A percentile compares a stretch with the other conserved stretches of the same genome.
Conservation (phyloP, 2,888 invertebrate species). For the Cerastis leucographa region DNA sequence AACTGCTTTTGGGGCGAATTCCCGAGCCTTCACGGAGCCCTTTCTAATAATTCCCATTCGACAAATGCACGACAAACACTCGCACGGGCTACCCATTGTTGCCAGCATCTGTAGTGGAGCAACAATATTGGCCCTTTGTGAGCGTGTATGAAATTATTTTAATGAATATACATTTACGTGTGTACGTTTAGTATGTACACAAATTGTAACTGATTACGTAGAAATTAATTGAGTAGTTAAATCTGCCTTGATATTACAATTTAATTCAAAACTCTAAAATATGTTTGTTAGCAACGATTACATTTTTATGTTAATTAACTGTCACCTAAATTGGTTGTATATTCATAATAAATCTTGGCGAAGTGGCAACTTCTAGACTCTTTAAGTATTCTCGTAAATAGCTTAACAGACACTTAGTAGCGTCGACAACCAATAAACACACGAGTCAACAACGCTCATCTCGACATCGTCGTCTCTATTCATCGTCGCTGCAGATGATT, state of each 20-base stretch:
- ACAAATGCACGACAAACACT: slow-evolving; percentile 90
- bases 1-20: slow-evolving; percentile 91
- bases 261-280: slow-evolving; percentile 40
- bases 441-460: slow-evolving; percentile 88
- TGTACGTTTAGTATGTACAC: slow-evolving; percentile 51
- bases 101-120: slow-evolving; percentile 85
- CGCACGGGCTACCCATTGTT: slow-evolving; percentile 89
- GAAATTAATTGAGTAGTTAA: slow-evolving; percentile 51
- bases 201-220: slow-evolving; percentile 61
- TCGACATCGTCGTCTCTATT: slow-evolving; percentile 84
- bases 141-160: slow-evolving; percentile 81
- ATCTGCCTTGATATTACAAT: slow-evolving; percentile 38
- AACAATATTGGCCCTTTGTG: slow-evolving; percentile 86
- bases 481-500: slow-evolving; percentile 88
- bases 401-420: slow-evolving; percentile 87
- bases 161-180: slow-evolving; percentile 74
- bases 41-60: slow-evolving; percentile 90
- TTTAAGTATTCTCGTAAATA: slow-evolving; percentile 84
- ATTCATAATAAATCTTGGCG: slow-evolving; percentile 65
- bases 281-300: background rate
- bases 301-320: slow-evolving; percentile 21
- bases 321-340: slow-evolving; percentile 41
- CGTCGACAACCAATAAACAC: slow-evolving; percentile 88
- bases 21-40: slow-evolving; percentile 90
- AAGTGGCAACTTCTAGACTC: slow-evolving; percentile 69